Base-by-base conservation (phyloP, 92 coral and sea anemone species). In the Siderastrea siderea region DNA sequence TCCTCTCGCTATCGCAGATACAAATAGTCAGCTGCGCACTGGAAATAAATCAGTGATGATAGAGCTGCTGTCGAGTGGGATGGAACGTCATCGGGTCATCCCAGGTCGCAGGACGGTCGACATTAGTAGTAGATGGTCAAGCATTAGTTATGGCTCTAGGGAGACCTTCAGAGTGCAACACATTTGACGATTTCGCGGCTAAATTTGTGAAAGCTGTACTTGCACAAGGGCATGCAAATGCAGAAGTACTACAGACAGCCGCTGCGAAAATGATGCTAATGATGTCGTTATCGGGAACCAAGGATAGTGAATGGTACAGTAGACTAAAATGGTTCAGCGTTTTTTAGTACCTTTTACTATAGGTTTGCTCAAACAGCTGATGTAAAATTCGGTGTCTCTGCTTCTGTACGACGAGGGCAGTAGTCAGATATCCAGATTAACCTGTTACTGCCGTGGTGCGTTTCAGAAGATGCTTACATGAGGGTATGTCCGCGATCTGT, bases 71-170 rank as follows among this genome's bases (percentile, higher is more conserved):
- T 26, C 38, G 38, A 0, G 38, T 26, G 38, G 38, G 38, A 26
- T 26, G 38, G 38, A 26, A 26, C 38, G 38, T 26, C 38, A 0
- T 26, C 38, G 38, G 38, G 38, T 26, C 38, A 26, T 0, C 38
- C 75, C 52, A 26, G 46, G 26, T 70, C 75, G 75, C 75, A 70
- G 77, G 38, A 26, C 38, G 38, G 38, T 26, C 38, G 38, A 26
- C 38, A 26, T 26, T 26, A 26, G 38, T 26, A 26, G 38, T 26
- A 26, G 74, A 8, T 51, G 79, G 66, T 49, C 52, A 51, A 44
- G 87, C 87, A 38, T 57, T 82, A 12, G 87, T 71, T 13, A 63
- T 71, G 48, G 84, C 84, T 60, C 45, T 82, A 1, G 86, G 88
- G 6, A 74, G 71, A 26, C 82, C 82, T 16, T 26, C 54, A 12